phyloP scores from a whole-genome alignment of 1,140 invertebrate species.

The Heliconius nattereri region DNA sequence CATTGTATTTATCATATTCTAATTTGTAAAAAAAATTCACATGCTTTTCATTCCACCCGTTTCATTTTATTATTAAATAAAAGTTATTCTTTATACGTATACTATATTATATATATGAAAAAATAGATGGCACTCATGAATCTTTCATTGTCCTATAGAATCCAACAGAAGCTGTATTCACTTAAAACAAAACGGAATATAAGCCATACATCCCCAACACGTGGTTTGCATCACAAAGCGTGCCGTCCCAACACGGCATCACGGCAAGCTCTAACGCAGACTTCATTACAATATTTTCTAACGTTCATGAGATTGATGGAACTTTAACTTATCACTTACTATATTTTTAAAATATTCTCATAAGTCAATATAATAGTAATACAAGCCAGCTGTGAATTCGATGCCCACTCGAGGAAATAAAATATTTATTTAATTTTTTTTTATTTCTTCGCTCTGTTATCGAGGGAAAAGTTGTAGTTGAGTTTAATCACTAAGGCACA shows the following conservation, averaged over 20 bases:
- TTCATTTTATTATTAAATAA: neutral
- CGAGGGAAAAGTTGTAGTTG: too few relatives aligned
- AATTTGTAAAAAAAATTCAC: too few relatives aligned
- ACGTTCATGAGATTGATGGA: neutral
- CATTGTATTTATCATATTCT: too few relatives aligned
- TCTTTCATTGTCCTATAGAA: neutral
- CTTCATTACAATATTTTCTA: constrained; percentile 14
- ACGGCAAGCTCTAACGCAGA: neutral
- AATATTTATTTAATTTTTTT: too few relatives aligned
- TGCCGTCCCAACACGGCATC: neutral
- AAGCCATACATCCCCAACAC: constrained; percentile 6
- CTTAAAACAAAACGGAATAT: constrained; percentile 1
- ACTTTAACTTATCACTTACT: too few relatives aligned
- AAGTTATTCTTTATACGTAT: neutral
- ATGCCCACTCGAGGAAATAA: too few relatives aligned
- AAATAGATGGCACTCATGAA: neutral
- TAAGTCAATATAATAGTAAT: too few relatives aligned
- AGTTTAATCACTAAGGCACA: too few relatives aligned
- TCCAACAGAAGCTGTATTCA: constrained; percentile 11
- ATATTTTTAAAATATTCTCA: too few relatives aligned
- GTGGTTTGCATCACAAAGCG: constrained; percentile 13
- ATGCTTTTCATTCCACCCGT: too few relatives aligned
- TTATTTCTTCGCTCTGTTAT: too few relatives aligned
- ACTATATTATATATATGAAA: neutral
- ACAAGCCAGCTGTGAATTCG: too few relatives aligned